Evolutionary conservation across 2,797 vertebrate genomes (phyloP).

Genomic region (Argyrosomus regius): DNA sequence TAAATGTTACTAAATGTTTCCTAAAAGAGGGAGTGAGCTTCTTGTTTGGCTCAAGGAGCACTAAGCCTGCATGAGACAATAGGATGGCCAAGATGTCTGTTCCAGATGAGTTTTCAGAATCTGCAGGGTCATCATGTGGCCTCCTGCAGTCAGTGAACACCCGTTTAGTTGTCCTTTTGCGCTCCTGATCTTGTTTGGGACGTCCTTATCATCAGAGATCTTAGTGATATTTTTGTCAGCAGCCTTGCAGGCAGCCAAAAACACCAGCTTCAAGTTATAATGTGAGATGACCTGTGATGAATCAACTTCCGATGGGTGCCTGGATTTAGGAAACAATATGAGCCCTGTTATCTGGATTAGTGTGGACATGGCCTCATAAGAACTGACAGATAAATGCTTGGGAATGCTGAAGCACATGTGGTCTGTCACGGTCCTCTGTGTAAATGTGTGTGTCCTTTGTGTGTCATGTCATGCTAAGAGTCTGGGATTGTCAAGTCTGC

Average conservation of each 20-base stretch:
- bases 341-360: neutral
- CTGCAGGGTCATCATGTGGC: neutral
- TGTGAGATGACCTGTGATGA: too few relatives aligned
- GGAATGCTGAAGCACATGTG: conserved; percentile 19
- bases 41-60: too few relatives aligned
- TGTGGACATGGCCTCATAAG: neutral
- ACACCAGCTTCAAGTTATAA: neutral
- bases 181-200: neutral
- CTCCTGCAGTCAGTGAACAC: neutral
- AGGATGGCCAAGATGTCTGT: neutral
- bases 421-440: neutral
- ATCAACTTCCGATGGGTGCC: neutral
- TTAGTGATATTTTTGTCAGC: neutral
- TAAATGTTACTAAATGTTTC: too few relatives aligned
- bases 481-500: conserved; percentile 51
- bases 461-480: conserved; percentile 27
- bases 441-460: neutral
- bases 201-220: neutral
- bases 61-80: too few relatives aligned
- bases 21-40: too few relatives aligned
- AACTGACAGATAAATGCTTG: neutral
- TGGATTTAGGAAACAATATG: neutral
- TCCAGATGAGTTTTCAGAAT: neutral
- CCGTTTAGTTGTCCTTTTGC: too few relatives aligned
- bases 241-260: neutral